Evolutionary conservation across 1,140 invertebrate species (phyloP).

Genomic region (Eumeta japonica): DNA sequence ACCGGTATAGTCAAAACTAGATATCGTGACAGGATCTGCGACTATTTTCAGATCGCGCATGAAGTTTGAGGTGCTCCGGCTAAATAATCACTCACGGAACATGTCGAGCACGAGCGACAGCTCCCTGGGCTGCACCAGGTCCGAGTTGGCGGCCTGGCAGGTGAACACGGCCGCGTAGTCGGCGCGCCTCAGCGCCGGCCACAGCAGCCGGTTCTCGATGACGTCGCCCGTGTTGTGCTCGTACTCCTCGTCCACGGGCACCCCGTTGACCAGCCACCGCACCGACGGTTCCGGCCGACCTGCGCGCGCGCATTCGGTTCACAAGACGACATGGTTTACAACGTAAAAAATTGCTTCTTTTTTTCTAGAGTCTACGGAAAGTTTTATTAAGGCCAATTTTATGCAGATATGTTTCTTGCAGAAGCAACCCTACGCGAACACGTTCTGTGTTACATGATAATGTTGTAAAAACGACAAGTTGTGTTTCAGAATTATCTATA

Average conservation of each 20-base stretch:
- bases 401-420: too few species aligned
- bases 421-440: too few species aligned
- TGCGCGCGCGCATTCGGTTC: constrained; percentile 22
- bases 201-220: constrained; percentile 78
- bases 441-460: too few species aligned
- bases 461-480: too few species aligned
- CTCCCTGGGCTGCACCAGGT: constrained; percentile 73
- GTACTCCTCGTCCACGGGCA: constrained; percentile 74
- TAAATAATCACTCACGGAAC: constrained; percentile 69
- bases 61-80: not conserved
- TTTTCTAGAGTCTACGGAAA: too few species aligned
- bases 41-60: too few species aligned
- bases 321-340: too few species aligned
- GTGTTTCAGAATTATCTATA: too few species aligned
- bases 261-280: constrained; percentile 73
- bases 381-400: too few species aligned
- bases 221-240: constrained; percentile 80
- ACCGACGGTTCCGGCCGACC: constrained; percentile 67
- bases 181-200: constrained; percentile 71
- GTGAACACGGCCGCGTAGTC: constrained; percentile 81
- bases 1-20: not conserved
- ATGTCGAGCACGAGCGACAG: constrained; percentile 75
- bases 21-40: too few species aligned
- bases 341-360: too few species aligned
- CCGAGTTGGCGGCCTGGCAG: constrained; percentile 81